These are phyloP conservation scores for Rhopalosiphum padi DNA, from an alignment of 1,140 invertebrate species.

Conservation along the genomic window DNA sequence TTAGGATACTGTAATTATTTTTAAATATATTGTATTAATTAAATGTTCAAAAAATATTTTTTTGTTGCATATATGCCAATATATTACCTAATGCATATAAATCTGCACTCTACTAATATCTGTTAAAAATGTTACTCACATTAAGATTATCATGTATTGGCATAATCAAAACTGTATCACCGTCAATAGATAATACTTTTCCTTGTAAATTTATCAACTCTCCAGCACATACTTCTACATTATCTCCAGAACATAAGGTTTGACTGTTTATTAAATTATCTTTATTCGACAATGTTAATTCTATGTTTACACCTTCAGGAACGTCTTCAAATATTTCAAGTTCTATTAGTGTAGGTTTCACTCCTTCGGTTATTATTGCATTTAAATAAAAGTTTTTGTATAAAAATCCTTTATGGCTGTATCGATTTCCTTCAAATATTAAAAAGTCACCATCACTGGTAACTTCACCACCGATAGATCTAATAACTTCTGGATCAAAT, in stretches of 20 bases:
- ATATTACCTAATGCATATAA: no score
- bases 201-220: constrained; percentile 95
- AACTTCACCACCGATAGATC: constrained; percentile 95
- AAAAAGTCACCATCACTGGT: constrained; percentile 95
- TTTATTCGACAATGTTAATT: constrained; percentile 69
- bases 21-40: no score
- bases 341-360: constrained; percentile 93
- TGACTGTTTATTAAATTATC: constrained; percentile 77
- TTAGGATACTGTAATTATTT: no score
- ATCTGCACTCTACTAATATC: no score
- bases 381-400: constrained; percentile 96
- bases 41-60: no score
- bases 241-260: constrained; percentile 91
- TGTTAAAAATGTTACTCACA: constrained; percentile 63
- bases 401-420: constrained; percentile 91
- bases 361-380: constrained; percentile 87
- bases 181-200: constrained; percentile 92
- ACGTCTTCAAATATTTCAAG: constrained; percentile 95
- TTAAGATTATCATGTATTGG: constrained; percentile 96
- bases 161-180: constrained; percentile 93
- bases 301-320: constrained; percentile 88
- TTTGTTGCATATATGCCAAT: no score
- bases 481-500: constrained; percentile 93
- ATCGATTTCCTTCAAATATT: constrained; percentile 95
- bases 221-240: constrained; percentile 94